Conservation (phyloP, 2,797 vertebrate genomes). For the Vultur gryphus region DNA sequence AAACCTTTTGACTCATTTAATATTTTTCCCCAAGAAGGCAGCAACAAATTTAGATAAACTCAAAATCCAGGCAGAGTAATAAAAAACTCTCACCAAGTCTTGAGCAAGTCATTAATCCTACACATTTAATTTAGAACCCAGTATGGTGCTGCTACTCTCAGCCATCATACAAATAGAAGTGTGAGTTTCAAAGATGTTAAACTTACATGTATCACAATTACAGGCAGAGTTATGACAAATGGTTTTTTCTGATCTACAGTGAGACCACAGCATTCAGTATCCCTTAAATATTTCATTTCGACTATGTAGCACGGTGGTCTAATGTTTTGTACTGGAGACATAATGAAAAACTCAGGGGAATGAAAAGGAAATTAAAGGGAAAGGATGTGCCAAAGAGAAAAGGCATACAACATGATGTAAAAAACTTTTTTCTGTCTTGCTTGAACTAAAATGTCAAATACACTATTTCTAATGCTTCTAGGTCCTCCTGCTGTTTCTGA, state of each 20-base stretch:
- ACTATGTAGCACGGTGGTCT: neutral
- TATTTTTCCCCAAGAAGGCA: neutral
- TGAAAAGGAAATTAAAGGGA: slow-evolving; percentile 12
- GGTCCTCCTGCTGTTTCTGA: slow-evolving; percentile 16
- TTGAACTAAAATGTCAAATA: slow-evolving; percentile 28
- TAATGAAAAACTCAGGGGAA: slow-evolving; percentile 20
- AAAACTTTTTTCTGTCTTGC: neutral
- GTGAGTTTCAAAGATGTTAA: slow-evolving; percentile 25
- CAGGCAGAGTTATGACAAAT: neutral
- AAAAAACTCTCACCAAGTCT: neutral
- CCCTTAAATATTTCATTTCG: neutral
- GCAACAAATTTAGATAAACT: neutral
- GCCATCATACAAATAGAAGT: neutral
- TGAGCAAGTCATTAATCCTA: slow-evolving; percentile 36
- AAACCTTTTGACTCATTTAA: neutral
- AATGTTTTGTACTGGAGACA: neutral
- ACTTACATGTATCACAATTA: neutral
- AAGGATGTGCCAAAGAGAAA: slow-evolving; percentile 12
- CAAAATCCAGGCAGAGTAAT: neutral
- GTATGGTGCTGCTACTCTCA: slow-evolving; percentile 14
- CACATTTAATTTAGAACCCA: slow-evolving; percentile 49
- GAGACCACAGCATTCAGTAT: neutral
- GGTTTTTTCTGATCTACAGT: neutral
- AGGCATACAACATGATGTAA: neutral
- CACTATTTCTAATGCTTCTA: neutral